Evolutionary conservation across 1,140 invertebrate genomes (phyloP).

Genomic region (Paramacrobiotus metropolitanus): DNA sequence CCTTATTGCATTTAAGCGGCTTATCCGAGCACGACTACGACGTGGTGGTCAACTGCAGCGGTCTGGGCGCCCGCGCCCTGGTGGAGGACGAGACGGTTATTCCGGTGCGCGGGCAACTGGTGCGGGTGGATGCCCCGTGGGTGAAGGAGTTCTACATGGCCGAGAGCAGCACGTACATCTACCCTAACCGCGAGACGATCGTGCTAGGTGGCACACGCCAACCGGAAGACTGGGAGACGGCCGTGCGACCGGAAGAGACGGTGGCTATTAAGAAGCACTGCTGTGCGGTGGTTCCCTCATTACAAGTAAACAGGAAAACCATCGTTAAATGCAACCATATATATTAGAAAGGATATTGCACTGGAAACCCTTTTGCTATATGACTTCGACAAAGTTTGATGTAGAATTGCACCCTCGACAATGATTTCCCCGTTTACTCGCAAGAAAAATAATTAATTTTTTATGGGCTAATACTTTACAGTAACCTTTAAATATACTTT

Average conservation of each 20-base stretch:
- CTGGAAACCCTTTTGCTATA: no score
- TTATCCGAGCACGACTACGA: conserved; percentile 34
- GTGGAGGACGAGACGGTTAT: conserved; percentile 30
- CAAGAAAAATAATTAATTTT: no score
- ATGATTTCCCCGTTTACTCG: no score
- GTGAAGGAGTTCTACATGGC: conserved; percentile 1
- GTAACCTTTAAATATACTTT: no score
- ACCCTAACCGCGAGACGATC: conserved; percentile 31
- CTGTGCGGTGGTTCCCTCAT: conserved; percentile 31
- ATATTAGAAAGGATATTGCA: no score
- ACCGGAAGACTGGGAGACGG: conserved; percentile 33
- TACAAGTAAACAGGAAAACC: no score
- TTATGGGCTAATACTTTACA: no score
- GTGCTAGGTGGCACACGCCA: conserved; percentile 50
- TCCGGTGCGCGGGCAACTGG: conserved; percentile 43
- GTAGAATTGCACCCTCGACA: no score
- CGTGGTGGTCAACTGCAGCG: conserved; percentile 46
- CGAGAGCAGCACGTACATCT: conserved; percentile 6
- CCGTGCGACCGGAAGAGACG: conserved; percentile 29
- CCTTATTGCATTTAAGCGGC: conserved; percentile 22
- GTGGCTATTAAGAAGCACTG: conserved; percentile 38
- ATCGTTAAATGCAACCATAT: no score
- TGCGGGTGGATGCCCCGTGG: conserved; percentile 23
- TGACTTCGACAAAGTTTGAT: no score
- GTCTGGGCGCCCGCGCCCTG: conserved; percentile 32